Conservation (phyloP, 2,888 invertebrate species). For the Anthophora plumipes region DNA sequence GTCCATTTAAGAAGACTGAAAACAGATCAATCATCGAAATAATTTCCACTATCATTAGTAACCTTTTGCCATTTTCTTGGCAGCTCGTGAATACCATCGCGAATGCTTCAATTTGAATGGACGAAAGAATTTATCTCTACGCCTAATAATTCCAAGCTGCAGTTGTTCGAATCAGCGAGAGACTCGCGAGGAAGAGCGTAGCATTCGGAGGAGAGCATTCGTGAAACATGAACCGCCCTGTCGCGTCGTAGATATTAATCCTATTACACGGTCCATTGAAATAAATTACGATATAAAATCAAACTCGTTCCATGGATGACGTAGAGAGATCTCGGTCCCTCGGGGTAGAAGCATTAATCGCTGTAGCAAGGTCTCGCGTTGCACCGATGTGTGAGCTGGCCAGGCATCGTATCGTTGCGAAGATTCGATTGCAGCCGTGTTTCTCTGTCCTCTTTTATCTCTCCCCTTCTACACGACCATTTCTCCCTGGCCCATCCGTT, state of each 20-base stretch:
- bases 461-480: slow-evolving; percentile 25
- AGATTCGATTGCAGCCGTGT: slow-evolving; percentile 79
- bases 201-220: slow-evolving; percentile 25
- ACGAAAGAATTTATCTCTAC: no score
- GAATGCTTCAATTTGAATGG: no score
- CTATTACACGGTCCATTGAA: slow-evolving; percentile 66
- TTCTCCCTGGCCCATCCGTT: slow-evolving; percentile 72
- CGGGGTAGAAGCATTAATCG: slow-evolving; percentile 80
- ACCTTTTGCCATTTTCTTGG: no score
- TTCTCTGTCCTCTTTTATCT: slow-evolving; percentile 53
- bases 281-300: slow-evolving; percentile 68
- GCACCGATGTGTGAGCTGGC: slow-evolving; percentile 22
- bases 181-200: no score
- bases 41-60: no score
- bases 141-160: no score
- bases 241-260: slow-evolving; percentile 62
- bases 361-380: slow-evolving; percentile 53
- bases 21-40: no score
- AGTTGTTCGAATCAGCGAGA: no score
- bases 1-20: no score
- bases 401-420: not conserved
- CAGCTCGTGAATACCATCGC: no score
- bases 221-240: slow-evolving; percentile 46
- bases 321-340: slow-evolving; percentile 60
- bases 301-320: slow-evolving; percentile 57